Conservation (phyloP, 2,113 vertebrate genomes). For the Nothocercus julius region DNA sequence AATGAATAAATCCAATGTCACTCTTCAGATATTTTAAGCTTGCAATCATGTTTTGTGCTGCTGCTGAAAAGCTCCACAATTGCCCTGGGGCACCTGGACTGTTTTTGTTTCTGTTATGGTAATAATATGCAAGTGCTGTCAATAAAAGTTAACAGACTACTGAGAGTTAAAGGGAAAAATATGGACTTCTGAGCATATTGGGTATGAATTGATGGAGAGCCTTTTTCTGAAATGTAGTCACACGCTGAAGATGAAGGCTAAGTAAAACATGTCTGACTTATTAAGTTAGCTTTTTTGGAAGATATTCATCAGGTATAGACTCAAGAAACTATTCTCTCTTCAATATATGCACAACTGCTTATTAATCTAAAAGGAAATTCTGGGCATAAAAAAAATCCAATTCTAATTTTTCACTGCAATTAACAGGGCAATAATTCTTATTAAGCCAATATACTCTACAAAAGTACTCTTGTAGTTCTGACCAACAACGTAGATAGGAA, state of each 20-base stretch:
- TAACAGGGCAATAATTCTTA: background rate
- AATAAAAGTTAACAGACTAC: slow-evolving; percentile 45
- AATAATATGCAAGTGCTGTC: slow-evolving; percentile 55
- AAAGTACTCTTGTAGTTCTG: background rate
- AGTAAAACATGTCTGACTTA: slow-evolving; percentile 43
- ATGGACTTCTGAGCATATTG: slow-evolving; percentile 30
- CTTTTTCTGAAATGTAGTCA: slow-evolving; percentile 55
- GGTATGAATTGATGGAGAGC: slow-evolving; percentile 49
- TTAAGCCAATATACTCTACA: background rate
- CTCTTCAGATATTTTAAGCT: background rate
- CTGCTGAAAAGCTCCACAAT: slow-evolving; percentile 1
- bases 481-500: background rate
- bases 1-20: background rate
- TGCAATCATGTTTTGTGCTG: background rate
- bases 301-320: background rate
- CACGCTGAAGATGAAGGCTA: slow-evolving; percentile 58
- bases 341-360: background rate
- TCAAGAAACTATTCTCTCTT: background rate
- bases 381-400: background rate
- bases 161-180: slow-evolving; percentile 50
- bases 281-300: slow-evolving; percentile 21
- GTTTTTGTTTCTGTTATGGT: slow-evolving; percentile 58
- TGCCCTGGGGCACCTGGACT: slow-evolving; percentile 22
- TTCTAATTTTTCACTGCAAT: background rate
- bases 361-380: background rate